These are phyloP conservation scores for Leptinotarsa undecemlineata DNA, from an alignment of 1,140 invertebrate genomes.

Conservation along the genomic window DNA sequence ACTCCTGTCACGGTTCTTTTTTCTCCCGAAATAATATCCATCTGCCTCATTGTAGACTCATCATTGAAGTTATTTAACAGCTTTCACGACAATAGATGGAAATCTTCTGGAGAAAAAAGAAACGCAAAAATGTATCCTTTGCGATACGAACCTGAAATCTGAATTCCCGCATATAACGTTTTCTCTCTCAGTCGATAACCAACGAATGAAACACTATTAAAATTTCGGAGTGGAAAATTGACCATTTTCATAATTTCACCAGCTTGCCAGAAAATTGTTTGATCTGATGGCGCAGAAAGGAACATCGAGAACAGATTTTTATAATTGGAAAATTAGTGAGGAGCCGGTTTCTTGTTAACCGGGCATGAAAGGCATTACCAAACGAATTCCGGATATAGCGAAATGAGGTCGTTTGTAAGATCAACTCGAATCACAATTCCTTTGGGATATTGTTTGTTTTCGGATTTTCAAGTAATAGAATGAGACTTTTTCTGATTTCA, in stretches of 20 bases:
- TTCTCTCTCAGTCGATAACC: neutral
- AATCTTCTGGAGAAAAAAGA: too few relatives aligned
- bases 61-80: too few relatives aligned
- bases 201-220: neutral
- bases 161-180: neutral
- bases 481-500: too few relatives aligned
- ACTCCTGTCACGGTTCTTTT: too few relatives aligned
- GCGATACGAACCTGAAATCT: neutral
- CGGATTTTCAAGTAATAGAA: too few relatives aligned
- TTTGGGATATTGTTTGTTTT: too few relatives aligned
- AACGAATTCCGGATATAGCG: neutral
- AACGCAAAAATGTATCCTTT: too few relatives aligned
- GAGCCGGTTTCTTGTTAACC: neutral
- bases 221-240: neutral
- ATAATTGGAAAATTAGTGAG: neutral
- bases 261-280: conserved; percentile 5
- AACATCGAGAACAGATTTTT: conserved; percentile 2
- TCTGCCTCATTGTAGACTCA: too few relatives aligned
- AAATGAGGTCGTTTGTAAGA: neutral
- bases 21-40: too few relatives aligned
- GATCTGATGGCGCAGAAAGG: neutral
- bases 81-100: too few relatives aligned
- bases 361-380: neutral
- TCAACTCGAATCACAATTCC: neutral
- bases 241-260: conserved; percentile 6